phyloP scores from a whole-genome alignment of 2,113 vertebrate genomes.

The Nothobranchius furzeri region DNA sequence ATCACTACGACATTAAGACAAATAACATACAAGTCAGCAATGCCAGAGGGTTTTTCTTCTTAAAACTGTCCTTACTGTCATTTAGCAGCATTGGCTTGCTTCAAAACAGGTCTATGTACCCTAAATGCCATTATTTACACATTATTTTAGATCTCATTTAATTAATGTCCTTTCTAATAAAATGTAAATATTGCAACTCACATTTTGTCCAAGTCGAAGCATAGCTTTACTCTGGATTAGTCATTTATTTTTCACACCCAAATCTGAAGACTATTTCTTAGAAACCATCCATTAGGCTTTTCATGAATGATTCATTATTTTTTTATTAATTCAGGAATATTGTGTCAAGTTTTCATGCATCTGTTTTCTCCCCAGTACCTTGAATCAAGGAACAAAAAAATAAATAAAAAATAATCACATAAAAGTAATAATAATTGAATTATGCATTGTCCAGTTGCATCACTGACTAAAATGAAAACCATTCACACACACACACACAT shows the following conservation, averaged over 20 bases:
- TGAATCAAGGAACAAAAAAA: slow-evolving; percentile 7
- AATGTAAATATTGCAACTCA: background rate
- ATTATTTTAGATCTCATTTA: background rate
- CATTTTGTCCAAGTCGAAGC: background rate
- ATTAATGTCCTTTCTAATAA: background rate
- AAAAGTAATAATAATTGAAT: too few species aligned
- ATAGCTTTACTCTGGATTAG: background rate
- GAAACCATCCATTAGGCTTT: background rate
- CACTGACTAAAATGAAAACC: too few species aligned
- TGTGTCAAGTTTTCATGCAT: background rate
- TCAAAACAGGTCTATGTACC: background rate
- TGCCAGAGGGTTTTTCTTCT: too few species aligned
- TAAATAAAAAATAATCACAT: too few species aligned
- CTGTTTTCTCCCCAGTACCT: background rate
- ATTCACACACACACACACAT: too few species aligned
- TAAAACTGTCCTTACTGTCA: background rate
- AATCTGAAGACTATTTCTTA: background rate
- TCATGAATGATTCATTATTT: background rate
- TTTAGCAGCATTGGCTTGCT: background rate
- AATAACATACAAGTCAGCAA: background rate
- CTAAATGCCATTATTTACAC: background rate
- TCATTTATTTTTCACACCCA: background rate
- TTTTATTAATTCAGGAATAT: background rate
- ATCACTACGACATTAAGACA: background rate
- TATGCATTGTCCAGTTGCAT: too few species aligned